Evolutionary conservation across 1,140 invertebrate species (phyloP), one percentile per base, ranked within the genome.

Genomic region (Drosophila busckii): DNA sequence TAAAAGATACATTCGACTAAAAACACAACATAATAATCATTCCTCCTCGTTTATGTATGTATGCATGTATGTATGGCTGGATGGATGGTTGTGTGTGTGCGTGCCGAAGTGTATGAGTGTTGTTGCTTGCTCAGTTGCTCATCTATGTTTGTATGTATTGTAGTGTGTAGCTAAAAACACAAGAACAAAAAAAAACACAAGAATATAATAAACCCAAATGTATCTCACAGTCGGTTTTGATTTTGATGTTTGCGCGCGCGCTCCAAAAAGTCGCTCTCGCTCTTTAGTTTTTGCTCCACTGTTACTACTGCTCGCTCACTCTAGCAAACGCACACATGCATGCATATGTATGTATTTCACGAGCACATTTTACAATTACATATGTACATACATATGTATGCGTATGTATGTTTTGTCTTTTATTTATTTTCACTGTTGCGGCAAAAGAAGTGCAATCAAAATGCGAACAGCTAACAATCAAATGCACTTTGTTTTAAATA

Each of bases 341-440:
- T 34, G 40, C 20, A 38, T 46, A 17, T 45, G 19, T 55, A 26
- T 64, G 15, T 64, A 50, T 54, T 42, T 16, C 41, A 46, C 38
- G 48, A 19, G 29, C 38, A 53, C 49, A 53, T 54, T 59, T 52
- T 46, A 60, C 50, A 45, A 23, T 25, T 29, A 45, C n/a, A n/a
- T 31, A 8, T 46, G 28, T 12, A 17, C 20, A 26, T 23, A 19
- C 12, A 4, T 29, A 17, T 16, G 19, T 8, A 13, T 50, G 15
- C 22, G 25, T 26, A 20, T 42, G n/a, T 54, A 13, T 58, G 46
- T 73, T 68, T 76, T 71, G 73, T 80, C 71, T 80, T 73, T 46
- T 78, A 76, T 76, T 76, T 78, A 76, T 76, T 76, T 76, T 76
- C 71, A 78, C 71, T 76, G 70, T 66, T 76, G 71, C 69, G 64